Evolutionary conservation across 2,113 vertebrate genomes (phyloP).

Genomic region (Melierax canorus): DNA sequence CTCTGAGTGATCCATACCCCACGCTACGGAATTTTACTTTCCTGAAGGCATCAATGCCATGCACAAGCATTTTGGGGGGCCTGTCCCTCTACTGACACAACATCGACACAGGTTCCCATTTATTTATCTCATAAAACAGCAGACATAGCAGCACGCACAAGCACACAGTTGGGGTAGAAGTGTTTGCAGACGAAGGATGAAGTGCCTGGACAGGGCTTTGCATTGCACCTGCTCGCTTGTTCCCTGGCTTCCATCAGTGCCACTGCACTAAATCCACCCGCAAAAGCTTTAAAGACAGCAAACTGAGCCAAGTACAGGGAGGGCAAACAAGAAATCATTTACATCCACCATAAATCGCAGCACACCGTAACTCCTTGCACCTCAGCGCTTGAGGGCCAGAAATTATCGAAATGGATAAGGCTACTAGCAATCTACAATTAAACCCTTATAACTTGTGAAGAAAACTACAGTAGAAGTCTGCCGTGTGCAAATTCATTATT

Average conservation of each 20-base stretch:
- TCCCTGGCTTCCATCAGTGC: slow-evolving; percentile 47
- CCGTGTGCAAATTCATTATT: not conserved
- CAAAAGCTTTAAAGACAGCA: not conserved
- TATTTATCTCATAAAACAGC: not conserved
- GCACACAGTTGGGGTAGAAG: accelerated
- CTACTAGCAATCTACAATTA: not conserved
- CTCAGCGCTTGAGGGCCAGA: not conserved
- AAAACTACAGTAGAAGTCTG: not conserved
- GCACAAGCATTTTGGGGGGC: accelerated
- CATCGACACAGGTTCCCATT: not conserved
- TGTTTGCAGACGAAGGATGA: not conserved
- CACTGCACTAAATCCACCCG: slow-evolving; percentile 5
- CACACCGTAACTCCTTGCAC: slow-evolving; percentile 7
- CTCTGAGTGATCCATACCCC: not conserved
- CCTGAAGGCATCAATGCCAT: not conserved
- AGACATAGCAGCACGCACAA: not conserved
- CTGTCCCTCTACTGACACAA: not conserved
- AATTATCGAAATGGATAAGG: not conserved
- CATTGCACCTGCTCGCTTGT: not conserved
- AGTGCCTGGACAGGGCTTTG: not conserved
- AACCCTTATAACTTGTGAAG: not conserved
- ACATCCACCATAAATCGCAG: not conserved
- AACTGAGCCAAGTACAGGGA: not conserved
- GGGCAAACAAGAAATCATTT: slow-evolving; percentile 37
- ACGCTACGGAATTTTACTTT: accelerated